Evolutionary conservation across 2,797 vertebrate species (phyloP), one percentile per base, ranked within the genome.

Genomic region (Sebastes wilsoni): DNA sequence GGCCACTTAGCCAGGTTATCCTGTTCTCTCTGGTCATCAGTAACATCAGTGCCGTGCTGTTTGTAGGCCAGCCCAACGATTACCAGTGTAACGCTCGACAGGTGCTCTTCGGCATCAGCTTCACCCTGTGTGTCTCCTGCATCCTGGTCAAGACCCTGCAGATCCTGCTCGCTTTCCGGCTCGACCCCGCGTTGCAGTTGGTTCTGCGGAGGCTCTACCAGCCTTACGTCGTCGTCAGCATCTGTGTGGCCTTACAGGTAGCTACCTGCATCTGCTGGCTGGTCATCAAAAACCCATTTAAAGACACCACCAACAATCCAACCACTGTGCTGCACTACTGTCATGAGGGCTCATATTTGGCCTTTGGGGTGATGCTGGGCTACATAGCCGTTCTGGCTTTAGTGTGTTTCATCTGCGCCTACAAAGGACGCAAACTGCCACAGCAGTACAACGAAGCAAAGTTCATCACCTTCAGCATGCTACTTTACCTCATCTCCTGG

Each of bases 391-490:
- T 97, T 14, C 84, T 97, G 30, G 97, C 96, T 1, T 93, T 97
- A 4, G 70, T 97, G 68, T 98, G 98, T 77, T 98, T 99, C 56
- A 80, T 95, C 65, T 97, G 96, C 77, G 97, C 97, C 23, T 99
- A 96, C 88, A 97, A 96, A 92, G 96, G 97, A 12, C 96, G 97
- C 54, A 98, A 98, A 74, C 90, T 98, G 55, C 97, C 97, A 10
- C 95, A 97, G 83, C 96, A 97, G 82, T 98, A 98, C 91, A 98
- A 97, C 0, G 97, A 99, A 80, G 96, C 97, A 3, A 97, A 96
- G 90, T 98, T 97, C 91, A 97, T 97, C 87, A 98, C 97, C 16
- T 98, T 98, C 65, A 95, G 97, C 77, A 97, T 98, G 97, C 87
- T 99, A 12, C 96, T 98, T 78, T 98, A 97, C 87, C 96, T 98